Percentiles rank a stretch among this genome's conserved stretches.
These are phyloP conservation scores for Urophycis tenuis DNA, from an alignment of 2,797 vertebrate genomes.

Conservation along the genomic window DNA sequence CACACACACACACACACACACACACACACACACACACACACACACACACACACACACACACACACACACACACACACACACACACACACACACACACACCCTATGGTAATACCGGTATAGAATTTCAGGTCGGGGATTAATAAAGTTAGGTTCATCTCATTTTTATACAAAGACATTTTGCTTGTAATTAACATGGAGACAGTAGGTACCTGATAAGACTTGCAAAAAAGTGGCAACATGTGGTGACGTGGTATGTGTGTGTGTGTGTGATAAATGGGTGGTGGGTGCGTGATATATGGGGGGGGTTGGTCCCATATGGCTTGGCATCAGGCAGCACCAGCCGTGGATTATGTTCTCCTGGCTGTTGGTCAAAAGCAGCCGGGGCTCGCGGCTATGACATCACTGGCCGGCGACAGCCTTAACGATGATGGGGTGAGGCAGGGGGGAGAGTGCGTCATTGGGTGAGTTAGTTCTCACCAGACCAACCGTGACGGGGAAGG, in stretches of 20 bases:
- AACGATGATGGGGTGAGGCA: constrained; percentile 2
- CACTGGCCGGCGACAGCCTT: background rate
- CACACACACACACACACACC: no score
- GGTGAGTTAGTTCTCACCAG: constrained; percentile 22
- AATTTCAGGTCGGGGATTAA: background rate
- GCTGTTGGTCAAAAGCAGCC: constrained; percentile 4
- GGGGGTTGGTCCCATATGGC: background rate
- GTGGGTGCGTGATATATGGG: no score
- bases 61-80: constrained; percentile 8
- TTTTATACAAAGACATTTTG: background rate
- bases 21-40: background rate
- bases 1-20: no score
- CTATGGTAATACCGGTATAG: background rate
- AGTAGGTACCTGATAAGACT: background rate
- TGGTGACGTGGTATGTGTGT: constrained; percentile 13
- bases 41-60: constrained; percentile 11
- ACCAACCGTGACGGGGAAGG: constrained; percentile 22
- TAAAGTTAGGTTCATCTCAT: background rate
- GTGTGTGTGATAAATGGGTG: background rate
- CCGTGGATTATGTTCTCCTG: constrained; percentile 1
- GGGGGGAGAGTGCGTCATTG: constrained; percentile 14
- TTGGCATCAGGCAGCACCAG: background rate
- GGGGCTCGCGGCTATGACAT: constrained; percentile 30
- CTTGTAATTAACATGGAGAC: constrained; percentile 28
- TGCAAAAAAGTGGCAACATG: constrained; percentile 23